Percentiles rank a stretch among this genome's conserved stretches.
Conservation (phyloP, 1,140 invertebrate genomes). For the Procambarus virginalis region DNA sequence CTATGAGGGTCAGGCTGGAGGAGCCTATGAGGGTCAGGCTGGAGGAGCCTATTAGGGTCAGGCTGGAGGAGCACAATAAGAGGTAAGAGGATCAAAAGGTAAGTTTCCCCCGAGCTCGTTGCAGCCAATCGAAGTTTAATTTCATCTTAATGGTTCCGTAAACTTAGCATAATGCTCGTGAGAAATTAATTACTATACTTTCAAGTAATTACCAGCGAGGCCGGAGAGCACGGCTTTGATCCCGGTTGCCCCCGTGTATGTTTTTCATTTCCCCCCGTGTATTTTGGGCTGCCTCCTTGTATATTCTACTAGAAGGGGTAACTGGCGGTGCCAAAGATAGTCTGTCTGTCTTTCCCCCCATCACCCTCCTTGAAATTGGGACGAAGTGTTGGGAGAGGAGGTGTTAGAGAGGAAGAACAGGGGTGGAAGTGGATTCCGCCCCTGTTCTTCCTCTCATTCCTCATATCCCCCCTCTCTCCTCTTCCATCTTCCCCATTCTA, state of each 20-base stretch:
- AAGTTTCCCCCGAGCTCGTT: slow-evolving; percentile 20
- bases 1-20: too few relatives aligned
- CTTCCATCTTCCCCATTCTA: too few relatives aligned
- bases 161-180: not conserved
- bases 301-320: too few relatives aligned
- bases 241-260: not conserved
- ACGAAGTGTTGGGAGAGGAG: too few relatives aligned
- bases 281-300: too few relatives aligned
- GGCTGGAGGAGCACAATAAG: not conserved
- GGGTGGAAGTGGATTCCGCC: too few relatives aligned
- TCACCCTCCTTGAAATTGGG: too few relatives aligned
- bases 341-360: not conserved
- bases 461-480: too few relatives aligned
- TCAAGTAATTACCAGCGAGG: slow-evolving; percentile 10
- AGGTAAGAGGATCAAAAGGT: slow-evolving; percentile 33
- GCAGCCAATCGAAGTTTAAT: slow-evolving; percentile 32
- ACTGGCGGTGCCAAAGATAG: not conserved
- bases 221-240: not conserved
- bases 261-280: too few relatives aligned
- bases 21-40: too few relatives aligned
- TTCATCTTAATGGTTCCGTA: slow-evolving; percentile 24
- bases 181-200: slow-evolving; percentile 26
- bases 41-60: not conserved
- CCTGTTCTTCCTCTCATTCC: too few relatives aligned
- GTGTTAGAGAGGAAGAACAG: too few relatives aligned